A percentile compares a stretch with the other conserved stretches of the same genome.
These are phyloP conservation scores for Hydrotaea cyrtoneurina DNA, from an alignment of 2,888 invertebrate species.

Conservation along the genomic window DNA sequence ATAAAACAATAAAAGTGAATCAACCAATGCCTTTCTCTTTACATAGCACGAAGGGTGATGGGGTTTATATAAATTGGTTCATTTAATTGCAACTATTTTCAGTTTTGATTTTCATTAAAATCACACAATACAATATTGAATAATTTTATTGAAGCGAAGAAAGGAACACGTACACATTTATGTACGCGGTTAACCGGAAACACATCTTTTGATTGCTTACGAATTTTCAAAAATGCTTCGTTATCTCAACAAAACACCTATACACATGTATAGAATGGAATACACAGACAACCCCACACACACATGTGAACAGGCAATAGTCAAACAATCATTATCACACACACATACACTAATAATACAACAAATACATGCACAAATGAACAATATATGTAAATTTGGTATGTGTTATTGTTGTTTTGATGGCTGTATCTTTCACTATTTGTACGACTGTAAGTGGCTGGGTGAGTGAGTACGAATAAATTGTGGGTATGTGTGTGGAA, in stretches of 20 bases:
- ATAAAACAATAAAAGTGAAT: too few species aligned
- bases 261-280: background rate
- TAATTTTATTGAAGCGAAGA: too few species aligned
- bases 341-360: background rate
- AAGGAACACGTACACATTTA: background rate
- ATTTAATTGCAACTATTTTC: too few species aligned
- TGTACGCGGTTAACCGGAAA: conserved; percentile 65
- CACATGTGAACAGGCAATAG: background rate
- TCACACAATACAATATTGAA: too few species aligned
- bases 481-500: conserved; percentile 26
- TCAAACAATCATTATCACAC: background rate
- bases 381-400: conserved; percentile 53
- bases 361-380: conserved; percentile 13
- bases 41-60: too few species aligned
- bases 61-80: too few species aligned
- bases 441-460: background rate
- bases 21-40: too few species aligned
- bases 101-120: background rate
- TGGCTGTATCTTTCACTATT: background rate
- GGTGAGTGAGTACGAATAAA: too few species aligned
- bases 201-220: conserved; percentile 60
- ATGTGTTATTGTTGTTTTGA: background rate
- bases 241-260: conserved; percentile 43
- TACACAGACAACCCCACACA: background rate
- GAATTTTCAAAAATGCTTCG: conserved; percentile 51